Evolutionary conservation across 2,113 vertebrate genomes (phyloP).

Genomic region (Redunca redunca): DNA sequence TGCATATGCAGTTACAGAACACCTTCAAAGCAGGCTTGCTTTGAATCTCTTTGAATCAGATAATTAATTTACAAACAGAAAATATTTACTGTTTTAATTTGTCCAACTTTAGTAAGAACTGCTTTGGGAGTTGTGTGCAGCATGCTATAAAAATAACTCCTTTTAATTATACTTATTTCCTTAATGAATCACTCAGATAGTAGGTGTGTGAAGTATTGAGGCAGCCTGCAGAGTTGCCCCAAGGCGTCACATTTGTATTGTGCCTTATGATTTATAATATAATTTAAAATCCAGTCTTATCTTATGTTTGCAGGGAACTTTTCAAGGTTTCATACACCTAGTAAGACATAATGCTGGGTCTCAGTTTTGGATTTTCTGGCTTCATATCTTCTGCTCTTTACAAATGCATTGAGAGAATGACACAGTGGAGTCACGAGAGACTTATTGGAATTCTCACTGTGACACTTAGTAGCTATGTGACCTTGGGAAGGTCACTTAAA

Average conservation of each 20-base stretch:
- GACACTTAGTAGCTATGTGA: background rate
- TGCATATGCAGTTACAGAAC: background rate
- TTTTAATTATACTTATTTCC: conserved; percentile 60
- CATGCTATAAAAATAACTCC: conserved; percentile 20
- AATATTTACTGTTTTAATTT: conserved; percentile 55
- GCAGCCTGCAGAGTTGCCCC: background rate
- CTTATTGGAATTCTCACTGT: background rate
- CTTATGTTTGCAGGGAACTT: background rate
- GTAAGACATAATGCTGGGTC: background rate
- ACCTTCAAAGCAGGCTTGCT: background rate
- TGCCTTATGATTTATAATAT: background rate
- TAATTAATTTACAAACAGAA: conserved; percentile 33
- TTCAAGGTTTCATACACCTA: background rate
- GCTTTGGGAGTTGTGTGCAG: conserved; percentile 32
- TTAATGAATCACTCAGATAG: conserved; percentile 17
- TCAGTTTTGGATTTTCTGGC: background rate
- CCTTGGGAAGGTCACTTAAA: background rate
- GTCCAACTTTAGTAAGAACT: background rate
- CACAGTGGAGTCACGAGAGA: background rate
- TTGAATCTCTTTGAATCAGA: background rate
- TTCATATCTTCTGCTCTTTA: background rate
- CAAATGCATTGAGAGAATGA: background rate
- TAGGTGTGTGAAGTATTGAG: background rate
- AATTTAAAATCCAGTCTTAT: background rate
- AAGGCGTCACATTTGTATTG: background rate